These are phyloP conservation scores for Erebia epiphron DNA, from an alignment of 2,888 invertebrate species.

Conservation along the genomic window DNA sequence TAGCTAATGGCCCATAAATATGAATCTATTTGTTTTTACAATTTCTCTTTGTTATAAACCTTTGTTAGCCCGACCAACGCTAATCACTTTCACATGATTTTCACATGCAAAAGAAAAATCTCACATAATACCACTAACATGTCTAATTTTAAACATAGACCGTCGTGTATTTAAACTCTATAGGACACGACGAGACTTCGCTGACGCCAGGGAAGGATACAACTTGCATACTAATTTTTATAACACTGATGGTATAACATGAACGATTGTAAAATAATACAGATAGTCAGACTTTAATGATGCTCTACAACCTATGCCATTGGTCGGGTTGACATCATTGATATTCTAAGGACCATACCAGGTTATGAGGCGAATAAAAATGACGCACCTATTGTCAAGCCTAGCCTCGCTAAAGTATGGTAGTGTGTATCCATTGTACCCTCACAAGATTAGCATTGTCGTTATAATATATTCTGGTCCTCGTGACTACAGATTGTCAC, in stretches of 20 bases:
- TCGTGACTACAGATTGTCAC: conserved; percentile 32
- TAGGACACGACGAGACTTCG: conserved; percentile 64
- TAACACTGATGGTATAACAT: conserved; percentile 52
- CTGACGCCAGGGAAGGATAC: conserved; percentile 61
- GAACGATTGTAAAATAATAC: conserved; percentile 50
- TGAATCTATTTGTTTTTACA: conserved; percentile 9
- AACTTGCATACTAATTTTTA: conserved; percentile 71
- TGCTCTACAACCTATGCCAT: conserved; percentile 43
- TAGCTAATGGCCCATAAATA: conserved; percentile 9
- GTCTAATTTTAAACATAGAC: conserved; percentile 34
- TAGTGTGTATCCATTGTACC: conserved; percentile 45
- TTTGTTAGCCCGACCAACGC: not conserved
- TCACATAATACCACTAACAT: conserved; percentile 32
- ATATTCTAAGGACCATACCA: conserved; percentile 63
- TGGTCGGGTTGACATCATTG: conserved; percentile 57
- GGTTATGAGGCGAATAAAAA: conserved; percentile 64
- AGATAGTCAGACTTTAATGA: conserved; percentile 41
- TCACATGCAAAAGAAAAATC: conserved; percentile 9
- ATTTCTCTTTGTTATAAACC: conserved; percentile 1
- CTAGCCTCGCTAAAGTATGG: conserved; percentile 67
- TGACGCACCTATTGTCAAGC: conserved; percentile 62
- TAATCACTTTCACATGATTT: conserved; percentile 19
- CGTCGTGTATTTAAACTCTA: conserved; percentile 59
- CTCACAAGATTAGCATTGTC: conserved; percentile 51
- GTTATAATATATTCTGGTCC: conserved; percentile 47